Conservation (phyloP, 2,888 invertebrate genomes). For the Julus scandinavius region DNA sequence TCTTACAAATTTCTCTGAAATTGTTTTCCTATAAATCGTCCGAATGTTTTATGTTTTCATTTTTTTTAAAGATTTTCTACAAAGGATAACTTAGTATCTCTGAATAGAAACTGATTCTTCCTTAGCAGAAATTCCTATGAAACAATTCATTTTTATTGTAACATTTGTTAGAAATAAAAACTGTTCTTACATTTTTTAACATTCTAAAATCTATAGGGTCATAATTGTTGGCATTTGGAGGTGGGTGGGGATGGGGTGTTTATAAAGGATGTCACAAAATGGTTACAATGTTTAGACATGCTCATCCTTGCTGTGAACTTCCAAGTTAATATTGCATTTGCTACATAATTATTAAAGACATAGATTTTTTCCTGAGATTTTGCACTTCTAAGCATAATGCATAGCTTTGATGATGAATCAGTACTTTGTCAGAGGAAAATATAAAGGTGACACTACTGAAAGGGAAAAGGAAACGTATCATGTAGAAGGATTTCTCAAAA, state of each 20-base stretch:
- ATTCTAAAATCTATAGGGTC: neutral
- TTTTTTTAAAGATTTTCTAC: neutral
- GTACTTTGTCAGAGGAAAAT: too few relatives aligned
- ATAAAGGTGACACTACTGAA: too few relatives aligned
- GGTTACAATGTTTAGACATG: neutral
- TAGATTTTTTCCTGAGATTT: neutral
- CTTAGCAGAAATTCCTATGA: neutral
- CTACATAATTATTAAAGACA: neutral
- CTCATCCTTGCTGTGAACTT: neutral
- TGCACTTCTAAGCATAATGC: neutral
- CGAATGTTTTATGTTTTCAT: neutral
- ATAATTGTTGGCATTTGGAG: neutral
- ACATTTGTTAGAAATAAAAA: neutral
- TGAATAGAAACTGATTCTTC: neutral
- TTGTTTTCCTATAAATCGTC: neutral
- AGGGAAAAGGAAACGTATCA: too few relatives aligned
- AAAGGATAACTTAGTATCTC: neutral
- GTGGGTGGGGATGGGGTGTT: neutral
- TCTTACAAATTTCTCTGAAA: neutral
- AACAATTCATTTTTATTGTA: neutral
- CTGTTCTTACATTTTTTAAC: neutral
- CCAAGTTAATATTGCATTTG: neutral
- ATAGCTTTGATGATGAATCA: too few relatives aligned
- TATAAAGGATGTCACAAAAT: neutral
- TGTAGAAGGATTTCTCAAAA: neutral